phyloP scores from a whole-genome alignment of 2,113 vertebrate genomes.

The Zootoca vivipara region DNA sequence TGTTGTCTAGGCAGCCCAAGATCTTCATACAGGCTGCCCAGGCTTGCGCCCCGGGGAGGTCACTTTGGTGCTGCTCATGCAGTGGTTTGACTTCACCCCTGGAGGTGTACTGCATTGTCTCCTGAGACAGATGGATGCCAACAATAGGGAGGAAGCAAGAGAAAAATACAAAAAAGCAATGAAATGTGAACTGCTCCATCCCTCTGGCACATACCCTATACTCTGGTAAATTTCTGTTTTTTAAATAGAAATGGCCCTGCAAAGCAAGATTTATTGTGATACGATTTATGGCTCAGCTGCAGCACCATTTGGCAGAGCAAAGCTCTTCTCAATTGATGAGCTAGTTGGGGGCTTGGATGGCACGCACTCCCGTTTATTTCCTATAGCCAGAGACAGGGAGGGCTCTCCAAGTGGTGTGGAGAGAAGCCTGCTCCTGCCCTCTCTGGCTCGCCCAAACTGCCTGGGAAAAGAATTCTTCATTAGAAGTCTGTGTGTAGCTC shows the following conservation, averaged over 20 bases:
- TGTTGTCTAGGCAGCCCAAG: no score
- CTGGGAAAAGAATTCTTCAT: constrained; percentile 29
- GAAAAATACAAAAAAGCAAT: constrained; percentile 3
- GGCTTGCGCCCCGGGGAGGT: no score
- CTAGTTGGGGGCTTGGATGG: constrained; percentile 39
- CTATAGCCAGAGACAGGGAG: constrained; percentile 29
- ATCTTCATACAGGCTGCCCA: no score
- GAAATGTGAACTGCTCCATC: constrained; percentile 56
- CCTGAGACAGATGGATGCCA: no score
- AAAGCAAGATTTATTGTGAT: constrained; percentile 62
- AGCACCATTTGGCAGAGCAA: constrained; percentile 64
- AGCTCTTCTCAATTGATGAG: constrained; percentile 54
- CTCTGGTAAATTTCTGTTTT: background rate
- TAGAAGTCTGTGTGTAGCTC: constrained; percentile 6
- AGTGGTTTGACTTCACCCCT: no score
- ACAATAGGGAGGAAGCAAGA: constrained; percentile 1
- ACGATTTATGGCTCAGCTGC: constrained; percentile 65
- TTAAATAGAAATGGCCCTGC: constrained; percentile 44
- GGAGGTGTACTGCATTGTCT: no score
- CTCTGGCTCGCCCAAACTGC: background rate
- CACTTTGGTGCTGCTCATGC: no score
- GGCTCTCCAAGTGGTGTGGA: constrained; percentile 34
- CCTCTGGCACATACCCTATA: constrained; percentile 30
- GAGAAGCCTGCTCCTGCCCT: constrained; percentile 16
- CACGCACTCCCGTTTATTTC: constrained; percentile 33